These are phyloP conservation scores for Drosophila rubida DNA, from an alignment of 2,888 invertebrate species.

Conservation along the genomic window DNA sequence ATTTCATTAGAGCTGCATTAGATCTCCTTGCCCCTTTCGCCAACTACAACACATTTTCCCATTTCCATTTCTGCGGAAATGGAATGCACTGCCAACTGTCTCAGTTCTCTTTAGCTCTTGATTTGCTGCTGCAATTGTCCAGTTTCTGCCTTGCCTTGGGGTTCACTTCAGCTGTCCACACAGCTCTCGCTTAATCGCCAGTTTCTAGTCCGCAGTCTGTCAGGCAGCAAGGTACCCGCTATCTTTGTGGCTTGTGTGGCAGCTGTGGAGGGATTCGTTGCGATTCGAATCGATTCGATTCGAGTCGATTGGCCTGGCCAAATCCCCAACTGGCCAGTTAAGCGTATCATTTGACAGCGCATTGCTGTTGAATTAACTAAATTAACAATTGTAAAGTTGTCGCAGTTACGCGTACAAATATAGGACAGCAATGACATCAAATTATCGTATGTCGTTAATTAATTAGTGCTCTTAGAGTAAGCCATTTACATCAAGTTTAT, in stretches of 20 bases:
- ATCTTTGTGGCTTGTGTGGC: conserved; percentile 35
- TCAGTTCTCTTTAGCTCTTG: conserved; percentile 24
- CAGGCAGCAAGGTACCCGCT: conserved; percentile 10
- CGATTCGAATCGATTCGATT: conserved; percentile 16
- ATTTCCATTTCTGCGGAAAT: conserved; percentile 56
- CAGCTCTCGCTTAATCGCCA: conserved; percentile 44
- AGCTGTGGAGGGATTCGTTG: conserved; percentile 10
- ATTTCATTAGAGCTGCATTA: conserved; percentile 60
- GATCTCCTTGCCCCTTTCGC: conserved; percentile 34
- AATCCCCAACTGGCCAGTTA: conserved; percentile 46
- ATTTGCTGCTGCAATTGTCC: conserved; percentile 64
- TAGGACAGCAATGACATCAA: not conserved
- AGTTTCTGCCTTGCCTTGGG: conserved; percentile 38
- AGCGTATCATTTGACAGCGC: conserved; percentile 43
- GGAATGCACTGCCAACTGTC: conserved; percentile 29
- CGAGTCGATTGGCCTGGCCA: conserved; percentile 14
- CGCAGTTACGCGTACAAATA: not conserved
- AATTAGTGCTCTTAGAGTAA: not conserved
- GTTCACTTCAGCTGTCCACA: conserved; percentile 24
- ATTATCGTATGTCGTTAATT: not conserved
- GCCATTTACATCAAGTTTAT: too few species aligned
- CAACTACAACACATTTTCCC: not conserved
- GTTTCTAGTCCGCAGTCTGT: conserved; percentile 25
- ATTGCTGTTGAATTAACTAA: conserved; percentile 51
- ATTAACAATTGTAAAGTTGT: conserved; percentile 54